Percentiles rank a stretch among this genome's conserved stretches.
These are phyloP conservation scores for Hetaerina americana DNA, from an alignment of 1,140 invertebrate genomes.

Conservation along the genomic window DNA sequence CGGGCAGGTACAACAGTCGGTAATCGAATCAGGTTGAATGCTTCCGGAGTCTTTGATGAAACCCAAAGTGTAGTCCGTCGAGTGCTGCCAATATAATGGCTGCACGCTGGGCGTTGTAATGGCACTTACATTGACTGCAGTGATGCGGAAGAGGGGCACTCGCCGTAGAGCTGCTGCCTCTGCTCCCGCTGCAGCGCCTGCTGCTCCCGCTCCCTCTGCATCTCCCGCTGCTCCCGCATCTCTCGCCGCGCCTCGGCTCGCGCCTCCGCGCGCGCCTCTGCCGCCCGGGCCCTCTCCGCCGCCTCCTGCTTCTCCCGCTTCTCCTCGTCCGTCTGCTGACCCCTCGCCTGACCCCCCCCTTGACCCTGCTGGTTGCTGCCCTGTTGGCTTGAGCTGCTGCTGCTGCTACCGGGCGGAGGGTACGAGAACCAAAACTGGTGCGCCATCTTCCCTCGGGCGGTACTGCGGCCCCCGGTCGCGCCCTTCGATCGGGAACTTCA, in stretches of 20 bases:
- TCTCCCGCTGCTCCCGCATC: neutral
- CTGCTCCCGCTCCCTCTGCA: neutral
- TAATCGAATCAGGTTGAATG: too few species aligned
- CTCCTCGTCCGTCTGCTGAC: neutral
- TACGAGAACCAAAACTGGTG: slow-evolving; percentile 58
- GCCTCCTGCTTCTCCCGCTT: neutral
- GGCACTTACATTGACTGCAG: neutral
- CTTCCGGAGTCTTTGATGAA: too few species aligned
- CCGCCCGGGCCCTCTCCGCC: neutral
- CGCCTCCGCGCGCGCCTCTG: neutral
- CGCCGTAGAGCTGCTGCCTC: neutral
- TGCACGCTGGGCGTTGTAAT: too few species aligned
- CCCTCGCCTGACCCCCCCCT: neutral
- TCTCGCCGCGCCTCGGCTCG: neutral
- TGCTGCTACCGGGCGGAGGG: slow-evolving; percentile 45
- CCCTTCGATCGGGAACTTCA: too few species aligned
- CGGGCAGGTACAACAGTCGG: too few species aligned
- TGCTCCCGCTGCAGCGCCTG: neutral
- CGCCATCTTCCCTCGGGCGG: slow-evolving; percentile 47
- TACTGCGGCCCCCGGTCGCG: too few species aligned
- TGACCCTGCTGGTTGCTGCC: neutral
- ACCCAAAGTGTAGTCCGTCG: too few species aligned
- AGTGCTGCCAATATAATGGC: too few species aligned
- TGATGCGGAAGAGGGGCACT: neutral
- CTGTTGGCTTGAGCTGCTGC: slow-evolving; percentile 21